Evolutionary conservation across 2,888 invertebrate genomes (phyloP), one percentile per base, ranked within the genome.

Genomic region (Apeira syringaria): DNA sequence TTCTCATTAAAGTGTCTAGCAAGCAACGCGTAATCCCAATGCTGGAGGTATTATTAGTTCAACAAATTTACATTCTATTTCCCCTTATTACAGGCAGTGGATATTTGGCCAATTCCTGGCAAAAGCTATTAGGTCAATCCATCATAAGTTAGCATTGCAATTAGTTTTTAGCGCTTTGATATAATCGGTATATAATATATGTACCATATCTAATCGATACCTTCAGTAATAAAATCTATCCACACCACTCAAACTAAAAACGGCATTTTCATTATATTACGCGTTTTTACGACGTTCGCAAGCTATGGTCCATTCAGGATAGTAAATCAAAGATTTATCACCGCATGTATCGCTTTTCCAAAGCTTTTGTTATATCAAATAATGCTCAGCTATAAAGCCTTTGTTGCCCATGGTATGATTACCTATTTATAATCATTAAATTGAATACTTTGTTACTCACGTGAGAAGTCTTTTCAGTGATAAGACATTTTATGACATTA

Each of bases 311-410:
- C 37, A 48, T 45, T 9, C 36, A 36, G 43, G 50, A 40, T 34
- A 51, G 41, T 61, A 59, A 61, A 63, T 54, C 52, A 62, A 44
- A 43, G 50, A 53, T 59, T 57, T 56, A 61, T 54, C 36, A 42
- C 53, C 28, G 13, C 32, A 25, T 53, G 50, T 51, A 58, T 52
- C 47, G 39, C 48, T 39, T 37, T 47, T 39, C 47, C 43, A 47
- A 28, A 26, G 31, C 40, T 33, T 30, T 50, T 46, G 54, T 53
- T 59, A 48, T 51, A 62, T 57, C 53, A 53, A 56, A 61, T 67
- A 62, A 59, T 52, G 43, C 47, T 34, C 31, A 42, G 44, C 53
- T 31, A 50, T 66, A 67, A 66, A 62, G 38, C 50, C 51, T 41
- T 46, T 49, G 49, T 38, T 47, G 48, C 10, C n/a, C 10, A 18